phyloP scores from a whole-genome alignment of 2,797 vertebrate species.

The Urophycis tenuis region DNA sequence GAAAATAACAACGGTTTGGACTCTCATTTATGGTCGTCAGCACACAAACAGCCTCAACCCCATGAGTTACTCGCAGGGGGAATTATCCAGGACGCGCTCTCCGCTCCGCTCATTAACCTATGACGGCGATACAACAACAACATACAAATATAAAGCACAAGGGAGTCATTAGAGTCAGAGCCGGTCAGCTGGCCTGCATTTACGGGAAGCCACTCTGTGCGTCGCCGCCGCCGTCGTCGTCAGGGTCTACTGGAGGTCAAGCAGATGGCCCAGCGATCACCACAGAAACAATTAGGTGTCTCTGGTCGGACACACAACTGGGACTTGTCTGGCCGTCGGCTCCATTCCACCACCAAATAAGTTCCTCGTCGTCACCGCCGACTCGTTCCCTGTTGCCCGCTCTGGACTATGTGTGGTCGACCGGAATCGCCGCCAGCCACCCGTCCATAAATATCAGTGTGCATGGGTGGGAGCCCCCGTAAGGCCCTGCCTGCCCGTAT shows the following conservation, averaged over 20 bases:
- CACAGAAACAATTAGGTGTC: background rate
- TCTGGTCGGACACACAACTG: background rate
- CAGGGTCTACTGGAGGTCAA: slow-evolving; percentile 1
- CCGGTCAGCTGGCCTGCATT: slow-evolving; percentile 4
- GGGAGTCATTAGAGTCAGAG: slow-evolving; percentile 5
- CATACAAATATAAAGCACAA: slow-evolving; percentile 9
- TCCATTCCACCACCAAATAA: background rate
- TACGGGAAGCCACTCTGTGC: background rate
- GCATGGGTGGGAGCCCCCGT: no score
- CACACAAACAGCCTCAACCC: background rate
- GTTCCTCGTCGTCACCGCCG: background rate
- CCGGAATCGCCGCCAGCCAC: background rate
- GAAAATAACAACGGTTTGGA: background rate
- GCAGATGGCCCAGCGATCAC: background rate
- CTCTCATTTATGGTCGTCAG: background rate
- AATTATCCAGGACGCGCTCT: background rate
- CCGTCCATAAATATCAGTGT: no score
- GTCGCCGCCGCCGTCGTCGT: no score
- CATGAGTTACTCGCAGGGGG: background rate
- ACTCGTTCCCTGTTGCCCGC: background rate
- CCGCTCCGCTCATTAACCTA: background rate
- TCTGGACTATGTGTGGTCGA: background rate
- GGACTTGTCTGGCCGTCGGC: background rate
- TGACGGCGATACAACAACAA: background rate
- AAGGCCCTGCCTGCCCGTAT: no score